Evolutionary conservation across 2,888 invertebrate genomes (phyloP).

Genomic region (Synanthedon andrenaeformis): DNA sequence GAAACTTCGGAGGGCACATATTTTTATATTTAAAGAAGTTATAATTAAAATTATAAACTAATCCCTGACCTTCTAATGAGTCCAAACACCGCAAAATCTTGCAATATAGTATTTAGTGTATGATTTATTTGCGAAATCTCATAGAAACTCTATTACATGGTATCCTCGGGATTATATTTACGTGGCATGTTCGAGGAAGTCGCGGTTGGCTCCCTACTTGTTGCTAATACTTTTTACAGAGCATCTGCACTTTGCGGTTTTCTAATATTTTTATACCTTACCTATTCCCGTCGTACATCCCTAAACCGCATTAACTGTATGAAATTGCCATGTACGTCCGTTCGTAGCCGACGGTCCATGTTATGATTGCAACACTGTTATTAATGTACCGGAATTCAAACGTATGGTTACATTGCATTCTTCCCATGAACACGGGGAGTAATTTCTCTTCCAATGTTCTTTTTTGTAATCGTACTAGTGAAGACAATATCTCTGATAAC

Average conservation of each 20-base stretch:
- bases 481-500: background rate
- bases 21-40: no score
- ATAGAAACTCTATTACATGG: no score
- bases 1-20: no score
- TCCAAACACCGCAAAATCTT: no score
- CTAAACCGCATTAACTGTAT: constrained; percentile 45
- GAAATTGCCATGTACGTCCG: constrained; percentile 30
- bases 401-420: constrained; percentile 11
- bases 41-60: no score
- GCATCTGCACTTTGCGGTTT: constrained; percentile 34
- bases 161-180: no score
- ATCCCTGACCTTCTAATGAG: no score
- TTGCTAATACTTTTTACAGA: constrained; percentile 33
- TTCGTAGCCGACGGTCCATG: constrained; percentile 17
- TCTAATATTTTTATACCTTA: constrained; percentile 27
- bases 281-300: constrained; percentile 33
- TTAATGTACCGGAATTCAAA: constrained; percentile 24
- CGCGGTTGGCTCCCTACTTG: constrained; percentile 22
- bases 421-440: background rate
- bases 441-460: background rate
- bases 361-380: constrained; percentile 27
- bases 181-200: constrained; percentile 7
- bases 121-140: no score
- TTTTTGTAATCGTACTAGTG: background rate
- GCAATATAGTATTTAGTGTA: no score